A percentile compares a stretch with the other conserved stretches of the same genome.
phyloP scores from a whole-genome alignment of 2,113 vertebrate genomes.

The Tyto alba region DNA sequence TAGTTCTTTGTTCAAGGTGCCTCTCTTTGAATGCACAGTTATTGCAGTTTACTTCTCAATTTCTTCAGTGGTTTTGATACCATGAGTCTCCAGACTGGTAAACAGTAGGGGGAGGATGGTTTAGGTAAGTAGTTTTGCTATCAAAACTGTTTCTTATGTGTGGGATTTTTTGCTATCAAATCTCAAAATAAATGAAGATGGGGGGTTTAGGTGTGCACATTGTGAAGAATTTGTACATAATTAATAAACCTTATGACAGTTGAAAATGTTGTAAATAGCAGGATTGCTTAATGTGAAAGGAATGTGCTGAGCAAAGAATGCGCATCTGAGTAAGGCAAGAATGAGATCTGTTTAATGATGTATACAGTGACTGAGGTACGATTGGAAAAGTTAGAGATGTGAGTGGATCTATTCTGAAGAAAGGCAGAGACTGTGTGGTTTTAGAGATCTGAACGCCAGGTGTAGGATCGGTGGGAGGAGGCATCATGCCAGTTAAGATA shows the following conservation, averaged over 20 bases:
- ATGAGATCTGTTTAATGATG: neutral
- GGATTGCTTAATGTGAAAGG: slow-evolving; percentile 7
- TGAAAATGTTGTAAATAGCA: neutral
- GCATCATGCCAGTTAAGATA: neutral
- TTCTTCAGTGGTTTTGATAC: neutral
- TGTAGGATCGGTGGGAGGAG: neutral
- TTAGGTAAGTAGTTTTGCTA: neutral
- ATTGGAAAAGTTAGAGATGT: neutral
- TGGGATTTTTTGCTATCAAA: neutral
- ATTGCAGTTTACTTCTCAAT: neutral
- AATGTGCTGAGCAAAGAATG: neutral
- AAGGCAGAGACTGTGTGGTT: neutral
- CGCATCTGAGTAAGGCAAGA: neutral
- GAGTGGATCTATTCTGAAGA: neutral
- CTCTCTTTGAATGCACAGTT: neutral
- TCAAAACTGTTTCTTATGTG: neutral
- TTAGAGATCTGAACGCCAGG: neutral
- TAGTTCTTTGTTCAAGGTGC: neutral
- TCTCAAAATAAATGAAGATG: neutral
- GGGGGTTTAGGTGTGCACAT: neutral
- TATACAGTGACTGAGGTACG: neutral
- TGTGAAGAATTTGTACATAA: neutral
- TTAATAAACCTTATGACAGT: neutral
- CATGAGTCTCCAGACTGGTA: neutral
- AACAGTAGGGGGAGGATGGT: neutral